A percentile compares a stretch with the other conserved stretches of the same genome.
phyloP scores from a whole-genome alignment of 2,797 vertebrate species.

The Platyrinchus mystaceus region DNA sequence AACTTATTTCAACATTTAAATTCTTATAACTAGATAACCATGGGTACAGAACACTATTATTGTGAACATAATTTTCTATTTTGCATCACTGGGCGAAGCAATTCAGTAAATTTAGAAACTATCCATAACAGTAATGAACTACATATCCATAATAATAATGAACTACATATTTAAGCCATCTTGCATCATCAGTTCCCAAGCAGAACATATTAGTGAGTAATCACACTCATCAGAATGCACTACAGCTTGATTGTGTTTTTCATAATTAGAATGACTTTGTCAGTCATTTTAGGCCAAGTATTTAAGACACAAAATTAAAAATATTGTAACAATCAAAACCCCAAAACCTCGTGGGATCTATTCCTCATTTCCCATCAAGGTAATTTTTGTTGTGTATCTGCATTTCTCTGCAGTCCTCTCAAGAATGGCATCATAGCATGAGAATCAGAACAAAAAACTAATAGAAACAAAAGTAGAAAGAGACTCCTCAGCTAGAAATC shows the following conservation, averaged over 20 bases:
- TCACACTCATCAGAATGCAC: background rate
- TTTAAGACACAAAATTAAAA: background rate
- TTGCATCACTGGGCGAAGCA: background rate
- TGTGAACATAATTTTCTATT: background rate
- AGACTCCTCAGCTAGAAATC: background rate
- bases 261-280: background rate
- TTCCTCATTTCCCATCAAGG: background rate
- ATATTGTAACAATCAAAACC: background rate
- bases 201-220: constrained; percentile 16
- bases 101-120: background rate
- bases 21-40: background rate
- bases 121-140: background rate
- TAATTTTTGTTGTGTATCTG: background rate
- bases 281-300: background rate
- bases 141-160: background rate
- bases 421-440: background rate
- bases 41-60: background rate
- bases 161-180: background rate
- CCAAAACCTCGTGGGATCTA: background rate
- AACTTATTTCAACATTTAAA: background rate
- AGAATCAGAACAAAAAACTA: background rate
- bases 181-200: background rate
- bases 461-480: background rate
- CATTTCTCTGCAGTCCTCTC: background rate
- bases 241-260: background rate